Evolutionary conservation across 2,888 invertebrate genomes (phyloP), one percentile per base, ranked within the genome.

Genomic region (Lithophane leautieri): DNA sequence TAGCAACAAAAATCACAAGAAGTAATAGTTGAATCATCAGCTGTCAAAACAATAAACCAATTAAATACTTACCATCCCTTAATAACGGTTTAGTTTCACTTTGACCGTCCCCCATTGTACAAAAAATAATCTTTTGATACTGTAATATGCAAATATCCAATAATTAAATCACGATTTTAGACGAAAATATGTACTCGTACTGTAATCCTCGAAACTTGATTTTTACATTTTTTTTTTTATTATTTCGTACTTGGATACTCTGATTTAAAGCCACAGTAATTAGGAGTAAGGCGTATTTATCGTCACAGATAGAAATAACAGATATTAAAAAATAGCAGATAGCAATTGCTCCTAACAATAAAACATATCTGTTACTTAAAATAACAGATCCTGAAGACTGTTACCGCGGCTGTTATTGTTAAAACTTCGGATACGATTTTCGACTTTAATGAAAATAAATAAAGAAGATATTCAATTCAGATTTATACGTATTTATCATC

Each of bases 41-140:
- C 92, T 94, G 94, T 94, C 95, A 94, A 92, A 94, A 93, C 92
- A 95, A 91, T 84, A 89, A 89, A 90, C 79, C 75, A 80, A 89
- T 85, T 81, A 82, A 58, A 73, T 79, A 83, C 95, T 93, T 92
- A 96, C 96, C 96, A 91, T 95, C 95, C 85, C 93, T 91, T 81
- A 97, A 92, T 81, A 97, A 95, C 83, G 97, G 97, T 90, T 97
- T 97, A 92, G 96, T 97, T 95, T 97, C 97, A 90, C 95, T 97
- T 91, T 97, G 97, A 81, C 97, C 97, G 94, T 97, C 97, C 79
- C 97, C 97, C 97, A 97, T 97, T 87, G 79, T 94, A 50, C 76
- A 70, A 85, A 72, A 81, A 83, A 79, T 62, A 76, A 79, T 70
- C 82, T 86, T 88, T 87, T 80, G 73, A 14, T 77, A 86, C 58